Evolutionary conservation across 2,797 vertebrate species (phyloP).

Genomic region (Gastrophryne carolinensis): DNA sequence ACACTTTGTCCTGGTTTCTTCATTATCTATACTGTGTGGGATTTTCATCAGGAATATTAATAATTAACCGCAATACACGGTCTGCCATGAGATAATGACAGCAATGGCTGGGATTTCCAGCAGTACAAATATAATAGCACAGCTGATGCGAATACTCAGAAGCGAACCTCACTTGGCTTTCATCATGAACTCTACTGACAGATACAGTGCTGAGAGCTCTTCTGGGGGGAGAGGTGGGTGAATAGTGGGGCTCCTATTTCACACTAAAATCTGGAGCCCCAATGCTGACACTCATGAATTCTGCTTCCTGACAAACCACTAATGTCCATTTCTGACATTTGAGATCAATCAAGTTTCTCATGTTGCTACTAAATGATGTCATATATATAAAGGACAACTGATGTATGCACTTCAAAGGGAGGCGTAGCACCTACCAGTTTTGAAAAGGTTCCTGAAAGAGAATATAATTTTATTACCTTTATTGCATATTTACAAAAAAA

Average conservation of each 20-base stretch:
- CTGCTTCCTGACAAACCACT: too few relatives aligned
- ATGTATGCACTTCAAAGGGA: too few relatives aligned
- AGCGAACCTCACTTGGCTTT: neutral
- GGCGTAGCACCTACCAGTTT: too few relatives aligned
- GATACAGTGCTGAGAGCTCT: neutral
- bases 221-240: neutral
- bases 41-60: constrained; percentile 18
- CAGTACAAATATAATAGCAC: neutral
- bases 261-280: neutral
- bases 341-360: constrained; percentile 46
- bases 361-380: constrained; percentile 59
- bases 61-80: constrained; percentile 6
- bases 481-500: too few relatives aligned
- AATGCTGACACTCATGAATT: too few relatives aligned
- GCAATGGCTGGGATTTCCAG: neutral
- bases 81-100: neutral
- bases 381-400: too few relatives aligned
- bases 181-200: neutral
- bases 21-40: neutral
- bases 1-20: constrained; percentile 31
- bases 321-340: too few relatives aligned
- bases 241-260: neutral
- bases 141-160: neutral
- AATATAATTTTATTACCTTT: too few relatives aligned
- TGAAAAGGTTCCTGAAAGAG: too few relatives aligned